phyloP scores from a whole-genome alignment of 2,113 vertebrate species.

The Ranitomeya variabilis region DNA sequence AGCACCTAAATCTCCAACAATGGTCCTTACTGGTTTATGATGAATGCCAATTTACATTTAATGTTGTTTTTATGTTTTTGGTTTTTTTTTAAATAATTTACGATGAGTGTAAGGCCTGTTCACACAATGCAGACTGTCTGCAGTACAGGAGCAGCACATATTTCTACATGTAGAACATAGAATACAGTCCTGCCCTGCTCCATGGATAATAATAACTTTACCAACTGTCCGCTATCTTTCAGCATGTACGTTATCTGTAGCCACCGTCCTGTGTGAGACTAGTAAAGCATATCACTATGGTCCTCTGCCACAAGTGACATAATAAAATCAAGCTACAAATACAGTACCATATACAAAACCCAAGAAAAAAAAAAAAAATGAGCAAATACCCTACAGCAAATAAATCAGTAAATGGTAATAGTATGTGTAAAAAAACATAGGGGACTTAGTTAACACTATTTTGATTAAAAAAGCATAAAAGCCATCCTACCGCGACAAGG shows the following conservation, averaged over 20 bases:
- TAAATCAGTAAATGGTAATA: no score
- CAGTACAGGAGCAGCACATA: neutral
- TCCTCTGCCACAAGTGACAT: neutral
- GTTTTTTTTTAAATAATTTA: no score
- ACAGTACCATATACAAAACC: no score
- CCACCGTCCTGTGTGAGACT: neutral
- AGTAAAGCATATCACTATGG: neutral
- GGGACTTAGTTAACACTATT: no score
- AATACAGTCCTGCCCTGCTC: neutral
- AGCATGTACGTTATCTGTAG: slow-evolving; percentile 17
- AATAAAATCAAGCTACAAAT: neutral
- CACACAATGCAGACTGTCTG: neutral
- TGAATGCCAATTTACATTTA: no score
- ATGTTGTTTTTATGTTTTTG: no score
- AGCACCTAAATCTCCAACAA: neutral
- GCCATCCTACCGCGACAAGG: no score
- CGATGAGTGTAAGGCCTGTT: neutral
- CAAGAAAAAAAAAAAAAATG: no score
- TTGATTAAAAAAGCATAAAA: no score
- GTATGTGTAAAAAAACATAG: no score
- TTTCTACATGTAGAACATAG: neutral
- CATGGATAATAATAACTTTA: neutral
- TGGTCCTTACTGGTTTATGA: no score
- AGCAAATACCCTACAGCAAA: no score
- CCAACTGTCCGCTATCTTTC: slow-evolving; percentile 37